Percentiles rank a stretch among this genome's conserved stretches.
Evolutionary conservation across 2,797 vertebrate genomes (phyloP).

Genomic region (Pterois miles): DNA sequence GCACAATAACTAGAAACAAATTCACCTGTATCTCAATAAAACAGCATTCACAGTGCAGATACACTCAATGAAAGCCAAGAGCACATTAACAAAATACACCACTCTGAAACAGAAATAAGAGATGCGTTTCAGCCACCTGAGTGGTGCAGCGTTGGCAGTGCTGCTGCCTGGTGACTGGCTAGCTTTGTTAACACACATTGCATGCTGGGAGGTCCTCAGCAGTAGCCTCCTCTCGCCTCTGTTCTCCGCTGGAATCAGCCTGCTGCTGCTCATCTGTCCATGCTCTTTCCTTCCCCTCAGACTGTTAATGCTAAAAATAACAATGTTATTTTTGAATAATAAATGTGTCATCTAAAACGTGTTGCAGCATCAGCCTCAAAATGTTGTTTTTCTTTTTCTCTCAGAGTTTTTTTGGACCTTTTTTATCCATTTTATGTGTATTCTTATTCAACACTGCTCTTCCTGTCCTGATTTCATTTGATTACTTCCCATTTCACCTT

Average conservation of each 20-base stretch:
- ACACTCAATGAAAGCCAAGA: background rate
- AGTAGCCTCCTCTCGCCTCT: background rate
- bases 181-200: background rate
- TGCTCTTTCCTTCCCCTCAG: background rate
- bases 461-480: background rate
- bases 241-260: background rate
- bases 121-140: background rate
- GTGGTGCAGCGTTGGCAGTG: background rate
- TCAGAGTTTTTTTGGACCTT: background rate
- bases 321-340: background rate
- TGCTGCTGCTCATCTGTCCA: background rate
- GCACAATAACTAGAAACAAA: background rate
- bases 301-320: background rate
- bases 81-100: background rate
- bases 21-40: background rate
- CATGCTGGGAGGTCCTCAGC: background rate
- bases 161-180: background rate
- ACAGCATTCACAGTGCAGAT: background rate
- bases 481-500: background rate
- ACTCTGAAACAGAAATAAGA: background rate
- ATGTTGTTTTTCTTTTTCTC: background rate
- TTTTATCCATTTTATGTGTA: background rate
- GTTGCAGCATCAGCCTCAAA: background rate
- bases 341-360: background rate
- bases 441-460: background rate